Conservation (phyloP, 2,113 vertebrate species). For the Elaphurus davidianus region DNA sequence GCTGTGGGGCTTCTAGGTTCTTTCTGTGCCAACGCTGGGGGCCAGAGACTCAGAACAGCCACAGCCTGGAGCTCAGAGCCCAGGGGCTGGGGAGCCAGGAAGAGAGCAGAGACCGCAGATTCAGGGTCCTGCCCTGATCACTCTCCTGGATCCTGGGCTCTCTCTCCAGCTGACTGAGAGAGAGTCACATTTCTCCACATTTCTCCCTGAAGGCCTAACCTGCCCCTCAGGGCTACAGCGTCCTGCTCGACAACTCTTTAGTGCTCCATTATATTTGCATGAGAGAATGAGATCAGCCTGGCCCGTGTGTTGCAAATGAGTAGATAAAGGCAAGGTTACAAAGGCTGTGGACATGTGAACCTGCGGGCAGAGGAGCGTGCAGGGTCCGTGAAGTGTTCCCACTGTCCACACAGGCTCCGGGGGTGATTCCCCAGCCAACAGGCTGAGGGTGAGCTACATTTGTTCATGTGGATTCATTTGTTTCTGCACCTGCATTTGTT, state of each 20-base stretch:
- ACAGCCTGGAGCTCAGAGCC: not conserved
- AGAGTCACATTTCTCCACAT: not conserved
- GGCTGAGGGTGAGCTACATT: not conserved
- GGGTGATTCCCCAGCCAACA: too few species aligned
- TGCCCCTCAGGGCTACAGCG: not conserved
- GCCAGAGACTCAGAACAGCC: not conserved
- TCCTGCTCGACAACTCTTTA: too few species aligned
- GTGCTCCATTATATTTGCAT: not conserved
- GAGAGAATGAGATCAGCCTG: not conserved
- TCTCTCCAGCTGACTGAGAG: not conserved
- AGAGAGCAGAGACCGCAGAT: not conserved
- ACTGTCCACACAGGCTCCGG: not conserved
- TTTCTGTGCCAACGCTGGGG: not conserved
- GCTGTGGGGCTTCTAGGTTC: not conserved
- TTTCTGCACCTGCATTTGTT: not conserved
- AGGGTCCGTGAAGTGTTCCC: not conserved
- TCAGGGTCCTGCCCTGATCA: not conserved
- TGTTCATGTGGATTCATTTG: not conserved
- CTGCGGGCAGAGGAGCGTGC: fast-evolving
- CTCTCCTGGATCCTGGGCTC: not conserved
- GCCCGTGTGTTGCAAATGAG: not conserved
- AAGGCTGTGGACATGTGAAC: not conserved
- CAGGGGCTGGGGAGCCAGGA: too few species aligned
- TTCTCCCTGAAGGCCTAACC: not conserved
- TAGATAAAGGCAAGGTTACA: too few species aligned